Base-by-base conservation (phyloP, 2,797 vertebrate genomes). In the Coluber constrictor region DNA sequence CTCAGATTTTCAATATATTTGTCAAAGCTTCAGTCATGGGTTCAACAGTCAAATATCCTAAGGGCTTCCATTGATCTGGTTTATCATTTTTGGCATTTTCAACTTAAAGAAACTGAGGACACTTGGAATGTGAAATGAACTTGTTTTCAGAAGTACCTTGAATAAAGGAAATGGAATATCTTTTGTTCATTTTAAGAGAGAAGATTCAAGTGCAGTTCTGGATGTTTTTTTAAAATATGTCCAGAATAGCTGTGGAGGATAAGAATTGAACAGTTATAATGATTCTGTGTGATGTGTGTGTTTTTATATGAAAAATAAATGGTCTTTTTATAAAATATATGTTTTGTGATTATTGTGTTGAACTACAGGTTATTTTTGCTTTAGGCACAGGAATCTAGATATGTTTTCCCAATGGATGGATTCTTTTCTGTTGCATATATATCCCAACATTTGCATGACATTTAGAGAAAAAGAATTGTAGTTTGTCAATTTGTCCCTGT, bases 271-370 rank as follows among this genome's bases (percentile, higher is more conserved):
- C 92, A 94, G 92, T 95, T 97, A 95, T 95, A 96, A 96, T 86
- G 79, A 86, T 90, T 91, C 93, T 91, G 92, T 97, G 96, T 97
- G 96, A 94, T 96, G 94, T 96, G 96, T 96, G 95, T 97, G n/a
- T 86, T 91, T 97, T 97, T 95, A 96, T 96, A 96, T 96, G 95
- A 93, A 96, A 97, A 97, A 97, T 97, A 97, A 97, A 97, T 95
- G 96, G 89, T 92, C 94, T 96, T 97, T 97, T 96, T 95, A 95
- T 96, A 97, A 96, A 92, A 90, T 7, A 70, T 83, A 63, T 94
- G 54, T 95, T 92, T 74, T 93, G 87, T 94, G 88, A 70, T 95
- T 90, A 96, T 92, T 89, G 29, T 95, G n/a, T 95, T 94, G 92
- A 91, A 54, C 66, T 90, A 0, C 1, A 51, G 70, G 59, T 61